A percentile compares a stretch with the other conserved stretches of the same genome.
Evolutionary conservation across 2,113 vertebrate genomes (phyloP).

Genomic region (Crotalus horridus): DNA sequence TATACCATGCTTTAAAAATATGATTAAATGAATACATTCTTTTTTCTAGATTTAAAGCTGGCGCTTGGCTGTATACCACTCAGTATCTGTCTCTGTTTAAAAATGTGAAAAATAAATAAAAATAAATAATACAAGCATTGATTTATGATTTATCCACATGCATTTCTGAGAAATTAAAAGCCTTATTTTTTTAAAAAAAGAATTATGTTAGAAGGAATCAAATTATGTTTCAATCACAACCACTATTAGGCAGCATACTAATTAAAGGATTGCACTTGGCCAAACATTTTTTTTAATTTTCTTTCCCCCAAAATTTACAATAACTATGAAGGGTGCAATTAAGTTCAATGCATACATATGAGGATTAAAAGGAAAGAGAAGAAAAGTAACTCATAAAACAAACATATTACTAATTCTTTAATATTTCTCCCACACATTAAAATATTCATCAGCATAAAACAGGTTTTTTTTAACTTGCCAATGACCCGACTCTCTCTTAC

Average conservation of each 20-base stretch:
- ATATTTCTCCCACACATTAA: background rate
- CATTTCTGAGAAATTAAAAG: background rate
- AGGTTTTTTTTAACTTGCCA: background rate
- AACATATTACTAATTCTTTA: background rate
- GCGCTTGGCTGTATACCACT: background rate
- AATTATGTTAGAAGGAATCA: too few species aligned
- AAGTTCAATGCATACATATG: background rate
- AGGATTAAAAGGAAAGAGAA: background rate
- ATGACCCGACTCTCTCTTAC: background rate
- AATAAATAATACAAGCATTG: background rate
- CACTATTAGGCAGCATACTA: background rate
- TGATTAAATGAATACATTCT: background rate
- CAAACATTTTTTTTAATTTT: background rate
- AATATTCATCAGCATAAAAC: background rate
- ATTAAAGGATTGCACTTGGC: background rate
- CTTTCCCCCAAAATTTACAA: background rate
- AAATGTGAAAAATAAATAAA: background rate
- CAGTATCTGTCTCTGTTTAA: background rate
- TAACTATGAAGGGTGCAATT: background rate
- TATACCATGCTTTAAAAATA: background rate
- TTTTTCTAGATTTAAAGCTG: background rate
- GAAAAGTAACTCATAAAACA: background rate
- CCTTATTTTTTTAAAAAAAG: background rate
- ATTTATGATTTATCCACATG: background rate
- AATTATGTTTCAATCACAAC: background rate